Evolutionary conservation across 1,140 invertebrate species (phyloP), one percentile per base, ranked within the genome.

Genomic region (Chrysoperla carnea): DNA sequence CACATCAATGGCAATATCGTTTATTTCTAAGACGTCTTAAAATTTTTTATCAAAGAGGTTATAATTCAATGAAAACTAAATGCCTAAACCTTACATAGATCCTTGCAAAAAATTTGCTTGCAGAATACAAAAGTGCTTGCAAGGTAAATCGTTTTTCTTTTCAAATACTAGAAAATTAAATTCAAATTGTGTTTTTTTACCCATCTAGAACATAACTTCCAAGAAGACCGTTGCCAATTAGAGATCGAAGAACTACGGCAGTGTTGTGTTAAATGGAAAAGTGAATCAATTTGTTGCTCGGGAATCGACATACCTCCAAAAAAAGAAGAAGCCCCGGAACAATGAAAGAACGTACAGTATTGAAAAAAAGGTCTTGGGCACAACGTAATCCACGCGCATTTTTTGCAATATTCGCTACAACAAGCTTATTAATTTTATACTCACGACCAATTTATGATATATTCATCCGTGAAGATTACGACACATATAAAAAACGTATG

Each of bases 101-200:
- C 80, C 80, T 8, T 85, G 82, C 56, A 84, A 85, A 64, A 58
- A 56, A 54, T 70, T 70, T 50, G 81, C 81, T 37, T 85, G 81
- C 59, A 72, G 70, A 50, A 76, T 85, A 50, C 81, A 85, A 66
- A 71, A 67, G 52, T 86, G 81, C 58, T 69, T 86, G 46, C 66
- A 68, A 63, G 74, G 82, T 84, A 63, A 23, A 23, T 23, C 17
- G 17, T 23, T 33, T 33, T 33, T 6, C 31, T 4, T 33, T 11
- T 33, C 6, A 33, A 11, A 6, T 4, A 9, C 2, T 33, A 4
- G 2, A 68, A 60, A 67, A 52, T 48, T 54, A 51, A 45, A 31
- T 43, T 15, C 41, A 51, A 23, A 23, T 3, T 23, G 17, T 23
- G 17, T 11, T 33, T 33, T 7, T 6, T 4, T 4, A 33, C 8